Percentiles rank a stretch among this genome's conserved stretches.
Conservation (phyloP, 2,797 vertebrate genomes). For the Rhinoraja longicauda region DNA sequence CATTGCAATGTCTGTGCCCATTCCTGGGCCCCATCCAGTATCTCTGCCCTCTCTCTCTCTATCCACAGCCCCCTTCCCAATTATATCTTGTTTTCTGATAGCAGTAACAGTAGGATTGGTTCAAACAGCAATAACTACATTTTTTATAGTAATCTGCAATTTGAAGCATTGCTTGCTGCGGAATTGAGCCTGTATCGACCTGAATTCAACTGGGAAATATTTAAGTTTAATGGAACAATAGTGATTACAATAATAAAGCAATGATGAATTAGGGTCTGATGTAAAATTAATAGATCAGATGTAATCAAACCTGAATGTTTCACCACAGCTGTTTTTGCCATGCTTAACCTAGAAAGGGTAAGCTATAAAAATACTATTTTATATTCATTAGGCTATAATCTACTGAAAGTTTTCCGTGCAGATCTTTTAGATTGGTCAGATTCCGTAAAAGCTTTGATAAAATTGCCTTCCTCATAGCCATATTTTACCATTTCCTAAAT, state of each 20-base stretch:
- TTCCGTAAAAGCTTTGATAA: not conserved
- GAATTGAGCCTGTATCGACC: not conserved
- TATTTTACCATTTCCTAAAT: not conserved
- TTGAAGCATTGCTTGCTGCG: not conserved
- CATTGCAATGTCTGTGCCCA: too few relatives aligned
- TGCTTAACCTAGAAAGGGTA: not conserved
- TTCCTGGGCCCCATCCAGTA: too few relatives aligned
- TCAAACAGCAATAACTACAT: not conserved
- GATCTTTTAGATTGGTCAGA: not conserved
- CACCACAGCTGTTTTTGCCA: not conserved
- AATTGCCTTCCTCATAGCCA: not conserved
- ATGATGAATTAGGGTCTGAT: not conserved
- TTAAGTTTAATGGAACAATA: not conserved
- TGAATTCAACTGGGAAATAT: not conserved
- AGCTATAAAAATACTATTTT: slow-evolving; percentile 7
- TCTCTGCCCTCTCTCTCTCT: too few relatives aligned
- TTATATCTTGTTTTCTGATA: too few relatives aligned
- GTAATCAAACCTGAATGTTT: not conserved
- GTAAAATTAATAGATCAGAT: not conserved
- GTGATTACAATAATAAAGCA: not conserved
- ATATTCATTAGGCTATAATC: not conserved
- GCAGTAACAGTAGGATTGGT: not conserved
- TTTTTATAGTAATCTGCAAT: not conserved
- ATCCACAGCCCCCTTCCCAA: too few relatives aligned
- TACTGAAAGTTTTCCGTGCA: not conserved